phyloP scores from a whole-genome alignment of 2,113 vertebrate genomes.

The Morone chrysops region DNA sequence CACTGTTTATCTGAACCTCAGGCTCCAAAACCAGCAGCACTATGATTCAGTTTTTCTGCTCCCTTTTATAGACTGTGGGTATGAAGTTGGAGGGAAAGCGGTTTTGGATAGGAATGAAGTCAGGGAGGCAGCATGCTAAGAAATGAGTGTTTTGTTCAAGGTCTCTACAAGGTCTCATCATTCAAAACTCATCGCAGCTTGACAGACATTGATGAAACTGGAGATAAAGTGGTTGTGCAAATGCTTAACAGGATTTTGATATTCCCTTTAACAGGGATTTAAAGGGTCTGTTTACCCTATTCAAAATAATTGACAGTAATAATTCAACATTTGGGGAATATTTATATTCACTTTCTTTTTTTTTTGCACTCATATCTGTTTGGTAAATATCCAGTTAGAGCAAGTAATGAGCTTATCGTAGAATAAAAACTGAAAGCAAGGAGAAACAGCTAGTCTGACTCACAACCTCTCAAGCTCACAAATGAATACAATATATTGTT shows the following conservation, averaged over 20 bases:
- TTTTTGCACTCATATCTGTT: background rate
- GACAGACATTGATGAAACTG: slow-evolving; percentile 14
- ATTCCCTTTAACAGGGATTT: background rate
- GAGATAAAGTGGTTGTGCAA: slow-evolving; percentile 16
- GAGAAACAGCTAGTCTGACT: background rate
- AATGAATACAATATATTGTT: background rate
- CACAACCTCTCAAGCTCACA: background rate
- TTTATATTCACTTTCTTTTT: background rate
- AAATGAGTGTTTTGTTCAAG: slow-evolving; percentile 54
- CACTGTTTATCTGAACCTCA: slow-evolving; percentile 76
- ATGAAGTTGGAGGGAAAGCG: slow-evolving; percentile 39
- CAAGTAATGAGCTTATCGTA: background rate
- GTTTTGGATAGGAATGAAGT: slow-evolving; percentile 50
- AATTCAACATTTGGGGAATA: background rate
- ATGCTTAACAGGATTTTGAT: slow-evolving; percentile 3
- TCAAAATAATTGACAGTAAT: no score
- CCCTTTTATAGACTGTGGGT: slow-evolving; percentile 69
- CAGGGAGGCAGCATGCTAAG: slow-evolving; percentile 21
- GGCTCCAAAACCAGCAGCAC: slow-evolving; percentile 60
- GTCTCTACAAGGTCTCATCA: slow-evolving; percentile 53
- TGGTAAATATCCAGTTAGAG: background rate
- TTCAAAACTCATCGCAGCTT: slow-evolving; percentile 49
- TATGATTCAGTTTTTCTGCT: slow-evolving; percentile 63
- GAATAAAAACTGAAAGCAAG: background rate
- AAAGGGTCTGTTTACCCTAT: background rate